phyloP scores from a whole-genome alignment of 2,797 vertebrate species.

The Nyctalus aviator region DNA sequence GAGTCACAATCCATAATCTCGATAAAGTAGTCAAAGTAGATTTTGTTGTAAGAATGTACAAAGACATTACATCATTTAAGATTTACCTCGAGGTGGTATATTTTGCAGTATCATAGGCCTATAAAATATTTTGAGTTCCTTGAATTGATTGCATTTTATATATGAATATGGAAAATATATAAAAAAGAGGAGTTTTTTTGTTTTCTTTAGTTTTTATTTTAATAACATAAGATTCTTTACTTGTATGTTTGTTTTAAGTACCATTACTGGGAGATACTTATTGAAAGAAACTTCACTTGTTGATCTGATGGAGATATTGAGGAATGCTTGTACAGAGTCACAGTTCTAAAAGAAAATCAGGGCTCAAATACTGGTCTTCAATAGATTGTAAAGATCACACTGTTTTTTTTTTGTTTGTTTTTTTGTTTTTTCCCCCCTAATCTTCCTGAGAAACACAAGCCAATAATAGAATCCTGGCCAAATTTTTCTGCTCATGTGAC shows the following conservation, averaged over 20 bases:
- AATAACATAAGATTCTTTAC: not conserved
- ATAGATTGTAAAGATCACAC: not conserved
- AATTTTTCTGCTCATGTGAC: not conserved
- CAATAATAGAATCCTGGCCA: not conserved
- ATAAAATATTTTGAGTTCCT: not conserved
- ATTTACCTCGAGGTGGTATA: not conserved
- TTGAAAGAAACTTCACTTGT: not conserved
- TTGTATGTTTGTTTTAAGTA: not conserved
- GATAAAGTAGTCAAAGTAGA: not conserved
- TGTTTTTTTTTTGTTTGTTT: not conserved
- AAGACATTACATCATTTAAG: not conserved
- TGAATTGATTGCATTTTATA: not conserved
- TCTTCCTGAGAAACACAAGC: not conserved
- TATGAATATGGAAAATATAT: not conserved
- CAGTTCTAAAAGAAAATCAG: conserved; percentile 26
- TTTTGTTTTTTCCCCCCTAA: not conserved
- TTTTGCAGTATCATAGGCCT: not conserved
- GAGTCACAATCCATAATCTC: conserved; percentile 59
- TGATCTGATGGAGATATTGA: not conserved
- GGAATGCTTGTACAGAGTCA: not conserved
- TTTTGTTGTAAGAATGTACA: not conserved
- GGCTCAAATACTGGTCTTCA: not conserved
- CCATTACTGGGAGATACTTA: not conserved
- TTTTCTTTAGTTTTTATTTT: not conserved
- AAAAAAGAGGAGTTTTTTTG: not conserved